A percentile compares a stretch with the other conserved stretches of the same genome.
phyloP scores from a whole-genome alignment of 2,113 vertebrate species.

The Melospiza georgiana region DNA sequence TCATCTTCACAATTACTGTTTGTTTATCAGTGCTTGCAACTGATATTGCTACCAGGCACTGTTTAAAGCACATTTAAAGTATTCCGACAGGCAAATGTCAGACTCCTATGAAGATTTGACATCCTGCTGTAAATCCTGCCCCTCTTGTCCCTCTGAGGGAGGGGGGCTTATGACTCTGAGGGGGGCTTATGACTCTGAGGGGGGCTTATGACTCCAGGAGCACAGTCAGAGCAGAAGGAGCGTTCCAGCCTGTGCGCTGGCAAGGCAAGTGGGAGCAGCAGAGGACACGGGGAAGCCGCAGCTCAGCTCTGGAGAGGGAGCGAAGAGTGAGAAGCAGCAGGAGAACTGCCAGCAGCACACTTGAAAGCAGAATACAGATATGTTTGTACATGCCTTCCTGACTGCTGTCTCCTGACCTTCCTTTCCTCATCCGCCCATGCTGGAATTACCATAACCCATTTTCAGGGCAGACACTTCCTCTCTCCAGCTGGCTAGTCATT shows the following conservation, averaged over 20 bases:
- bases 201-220: background rate
- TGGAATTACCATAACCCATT: conserved; percentile 11
- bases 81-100: background rate
- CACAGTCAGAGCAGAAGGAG: rapidly evolving
- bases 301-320: background rate
- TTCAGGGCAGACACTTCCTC: background rate
- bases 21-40: background rate
- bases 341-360: background rate
- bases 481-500: background rate
- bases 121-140: background rate
- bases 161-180: background rate
- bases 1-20: background rate
- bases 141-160: background rate
- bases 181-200: background rate
- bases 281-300: background rate
- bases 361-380: background rate
- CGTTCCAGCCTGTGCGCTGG: background rate
- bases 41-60: background rate
- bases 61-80: background rate
- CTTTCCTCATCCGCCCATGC: background rate
- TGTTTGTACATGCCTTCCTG: background rate
- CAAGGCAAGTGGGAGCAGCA: background rate
- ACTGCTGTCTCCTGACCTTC: background rate
- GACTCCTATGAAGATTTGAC: background rate
- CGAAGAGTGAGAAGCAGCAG: background rate